Evolutionary conservation across 2,113 vertebrate genomes (phyloP).

Genomic region (Equus quagga): DNA sequence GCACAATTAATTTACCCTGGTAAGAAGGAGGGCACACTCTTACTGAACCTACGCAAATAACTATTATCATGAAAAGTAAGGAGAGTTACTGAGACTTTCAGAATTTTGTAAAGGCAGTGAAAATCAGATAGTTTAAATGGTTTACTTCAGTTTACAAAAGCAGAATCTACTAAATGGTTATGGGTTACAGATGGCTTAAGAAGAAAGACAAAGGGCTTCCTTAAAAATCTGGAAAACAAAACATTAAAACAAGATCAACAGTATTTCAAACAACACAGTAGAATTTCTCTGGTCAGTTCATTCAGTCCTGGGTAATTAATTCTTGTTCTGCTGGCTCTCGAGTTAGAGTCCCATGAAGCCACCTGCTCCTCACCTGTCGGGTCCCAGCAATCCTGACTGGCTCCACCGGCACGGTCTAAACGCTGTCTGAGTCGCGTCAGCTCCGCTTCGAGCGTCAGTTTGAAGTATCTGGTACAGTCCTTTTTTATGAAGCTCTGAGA

Average conservation of each 20-base stretch:
- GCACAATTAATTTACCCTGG: neutral
- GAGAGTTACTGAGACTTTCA: neutral
- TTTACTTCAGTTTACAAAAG: conserved; percentile 40
- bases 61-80: neutral
- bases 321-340: neutral
- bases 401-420: neutral
- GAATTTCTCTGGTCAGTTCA: neutral
- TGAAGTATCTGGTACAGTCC: neutral
- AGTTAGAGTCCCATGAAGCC: neutral
- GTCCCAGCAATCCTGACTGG: neutral
- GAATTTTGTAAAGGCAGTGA: neutral
- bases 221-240: neutral
- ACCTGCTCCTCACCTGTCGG: neutral
- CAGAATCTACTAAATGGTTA: neutral
- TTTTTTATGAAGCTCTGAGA: neutral
- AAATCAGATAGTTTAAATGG: conserved; percentile 17
- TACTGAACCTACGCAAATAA: neutral
- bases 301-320: neutral
- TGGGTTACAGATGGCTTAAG: conserved; percentile 10
- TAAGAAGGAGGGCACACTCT: neutral
- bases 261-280: neutral
- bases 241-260: neutral
- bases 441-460: neutral
- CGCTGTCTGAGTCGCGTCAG: neutral
- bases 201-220: conserved; percentile 13